Evolutionary conservation across 2,797 vertebrate species (phyloP), one percentile per base, ranked within the genome.

Genomic region (Tapera naevia): DNA sequence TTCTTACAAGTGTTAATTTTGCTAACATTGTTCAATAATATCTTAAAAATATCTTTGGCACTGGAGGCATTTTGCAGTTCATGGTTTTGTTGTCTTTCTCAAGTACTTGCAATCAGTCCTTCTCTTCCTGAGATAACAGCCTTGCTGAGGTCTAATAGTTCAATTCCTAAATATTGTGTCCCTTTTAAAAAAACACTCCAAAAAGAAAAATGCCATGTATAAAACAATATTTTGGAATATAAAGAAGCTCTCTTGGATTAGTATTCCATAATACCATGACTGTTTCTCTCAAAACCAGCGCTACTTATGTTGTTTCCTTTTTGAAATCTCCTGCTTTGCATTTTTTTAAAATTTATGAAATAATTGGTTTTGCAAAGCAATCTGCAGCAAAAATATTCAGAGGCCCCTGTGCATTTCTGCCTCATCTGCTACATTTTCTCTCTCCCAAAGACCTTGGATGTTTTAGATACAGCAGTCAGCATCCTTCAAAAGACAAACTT

Each of bases 301-400:
- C 57, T 91, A 41, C 93, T 95, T 93, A 72, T 65, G 91, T 94
- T 88, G 65, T 94, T 88, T 96, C 88, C 82, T 83, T 62, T 92
- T 95, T 95, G 93, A 97, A 97, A 97, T 89, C 93, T 25, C 70
- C 85, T 96, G 48, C 90, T 97, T 97, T 97, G 67, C 88, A 74
- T 93, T 93, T 93, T 91, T 97, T 91, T 64, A 0, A 17, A 73
- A 91, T 95, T 83, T 95, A 64, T 89, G 84, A 95, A 97, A 94
- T 91, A 95, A 92, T 92, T 94, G 81, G 60, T 92, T 96, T 95
- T 95, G 67, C 86, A 70, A 81, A 94, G 67, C 51, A 79, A 87
- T 93, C 64, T 58, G 75, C 57, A 91, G 72, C 39, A 94, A 81
- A 95, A 93, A 73, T 84, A 80, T 93, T 95, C 84, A 65, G 82